A percentile compares a stretch with the other conserved stretches of the same genome.
These are phyloP conservation scores for Accipiter cooperii DNA, from an alignment of 2,113 vertebrate genomes.

Conservation along the genomic window DNA sequence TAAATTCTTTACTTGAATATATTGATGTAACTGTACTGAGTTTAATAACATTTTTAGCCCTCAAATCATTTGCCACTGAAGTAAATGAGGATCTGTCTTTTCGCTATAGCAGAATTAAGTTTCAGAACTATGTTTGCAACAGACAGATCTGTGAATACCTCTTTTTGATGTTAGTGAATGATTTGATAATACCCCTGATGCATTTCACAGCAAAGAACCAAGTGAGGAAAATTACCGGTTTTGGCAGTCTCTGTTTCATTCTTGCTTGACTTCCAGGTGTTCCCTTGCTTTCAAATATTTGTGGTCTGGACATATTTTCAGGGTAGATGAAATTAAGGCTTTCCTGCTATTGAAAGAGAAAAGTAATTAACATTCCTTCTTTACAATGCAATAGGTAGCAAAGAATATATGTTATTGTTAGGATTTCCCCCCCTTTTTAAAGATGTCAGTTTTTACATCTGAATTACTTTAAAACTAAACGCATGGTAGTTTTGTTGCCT, in stretches of 20 bases:
- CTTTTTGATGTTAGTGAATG: background rate
- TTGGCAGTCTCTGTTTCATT: slow-evolving; percentile 2
- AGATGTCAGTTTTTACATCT: background rate
- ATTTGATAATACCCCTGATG: background rate
- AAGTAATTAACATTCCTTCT: slow-evolving; percentile 31
- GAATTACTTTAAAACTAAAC: background rate
- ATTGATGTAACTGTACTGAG: background rate
- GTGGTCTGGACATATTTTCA: slow-evolving; percentile 24
- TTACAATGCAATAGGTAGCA: background rate
- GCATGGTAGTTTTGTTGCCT: background rate
- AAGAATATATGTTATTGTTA: background rate
- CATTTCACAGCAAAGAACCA: background rate
- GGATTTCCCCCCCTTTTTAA: background rate
- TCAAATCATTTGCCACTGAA: background rate
- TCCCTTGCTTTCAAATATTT: slow-evolving; percentile 27
- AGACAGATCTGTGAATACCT: background rate
- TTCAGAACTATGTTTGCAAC: background rate
- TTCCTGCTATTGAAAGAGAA: background rate
- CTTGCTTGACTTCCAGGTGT: slow-evolving; percentile 46
- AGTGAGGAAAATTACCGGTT: slow-evolving; percentile 3
- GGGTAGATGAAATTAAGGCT: slow-evolving; percentile 15
- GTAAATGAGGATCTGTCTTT: background rate
- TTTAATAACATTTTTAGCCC: background rate
- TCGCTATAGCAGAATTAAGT: background rate
- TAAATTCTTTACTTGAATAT: background rate